phyloP scores from a whole-genome alignment of 2,113 vertebrate genomes.

The Platysternon megacephalum region DNA sequence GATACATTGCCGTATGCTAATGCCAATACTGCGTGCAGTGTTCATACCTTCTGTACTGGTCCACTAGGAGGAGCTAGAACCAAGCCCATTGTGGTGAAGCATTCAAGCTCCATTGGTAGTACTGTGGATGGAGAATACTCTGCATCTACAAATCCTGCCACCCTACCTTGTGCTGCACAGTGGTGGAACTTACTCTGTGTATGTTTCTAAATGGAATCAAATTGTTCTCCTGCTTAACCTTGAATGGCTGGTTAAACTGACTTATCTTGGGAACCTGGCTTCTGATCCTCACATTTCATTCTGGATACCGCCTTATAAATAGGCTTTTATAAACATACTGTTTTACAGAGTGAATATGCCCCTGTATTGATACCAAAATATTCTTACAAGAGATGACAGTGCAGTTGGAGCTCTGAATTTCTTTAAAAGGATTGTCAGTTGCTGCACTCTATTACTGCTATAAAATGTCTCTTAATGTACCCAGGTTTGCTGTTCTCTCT shows the following conservation, averaged over 20 bases:
- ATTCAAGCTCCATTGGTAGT: neutral
- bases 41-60: neutral
- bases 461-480: neutral
- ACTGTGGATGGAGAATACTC: neutral
- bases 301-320: neutral
- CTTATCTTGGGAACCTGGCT: neutral
- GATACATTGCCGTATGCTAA: neutral
- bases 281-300: neutral
- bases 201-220: neutral
- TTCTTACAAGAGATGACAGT: neutral
- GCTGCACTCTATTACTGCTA: neutral
- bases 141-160: neutral
- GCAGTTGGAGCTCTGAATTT: neutral
- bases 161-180: neutral
- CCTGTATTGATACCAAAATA: neutral
- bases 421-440: neutral
- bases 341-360: neutral
- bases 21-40: neutral
- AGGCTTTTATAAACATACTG: neutral
- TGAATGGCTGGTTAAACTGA: neutral
- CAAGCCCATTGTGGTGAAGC: neutral
- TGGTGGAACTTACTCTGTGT: neutral
- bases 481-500: neutral
- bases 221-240: neutral
- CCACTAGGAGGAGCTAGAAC: neutral